Evolutionary conservation across 2,888 invertebrate genomes (phyloP).

Genomic region (Atrina japonica): DNA sequence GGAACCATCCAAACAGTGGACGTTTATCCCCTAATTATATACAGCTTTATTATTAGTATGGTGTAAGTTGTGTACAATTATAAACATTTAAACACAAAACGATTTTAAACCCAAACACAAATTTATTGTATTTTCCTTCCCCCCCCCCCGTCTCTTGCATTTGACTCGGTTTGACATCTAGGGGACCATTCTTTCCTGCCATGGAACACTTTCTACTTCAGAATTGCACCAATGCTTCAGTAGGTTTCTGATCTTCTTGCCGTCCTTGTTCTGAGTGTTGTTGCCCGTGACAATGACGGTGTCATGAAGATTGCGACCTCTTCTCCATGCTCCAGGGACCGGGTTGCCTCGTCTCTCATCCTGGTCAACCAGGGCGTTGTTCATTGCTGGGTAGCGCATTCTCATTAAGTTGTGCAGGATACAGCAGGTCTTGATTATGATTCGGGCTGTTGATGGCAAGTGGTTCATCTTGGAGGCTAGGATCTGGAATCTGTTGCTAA

Average conservation of each 20-base stretch:
- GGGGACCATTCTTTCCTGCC: not conserved
- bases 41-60: too few species aligned
- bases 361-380: constrained; percentile 33
- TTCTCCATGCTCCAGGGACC: constrained; percentile 50
- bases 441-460: too few species aligned
- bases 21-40: too few species aligned
- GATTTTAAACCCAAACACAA: too few species aligned
- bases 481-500: too few species aligned
- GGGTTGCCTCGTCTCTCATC: not conserved
- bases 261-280: constrained; percentile 44
- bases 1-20: too few species aligned
- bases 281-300: constrained; percentile 36
- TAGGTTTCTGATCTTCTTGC: constrained; percentile 46
- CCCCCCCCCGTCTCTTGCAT: too few species aligned
- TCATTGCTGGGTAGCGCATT: constrained; percentile 42
- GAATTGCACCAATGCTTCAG: constrained; percentile 19
- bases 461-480: too few species aligned
- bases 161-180: too few species aligned
- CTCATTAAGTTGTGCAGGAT: constrained; percentile 52
- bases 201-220: not conserved
- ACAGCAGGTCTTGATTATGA: not conserved
- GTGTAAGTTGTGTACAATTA: too few species aligned
- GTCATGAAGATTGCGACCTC: constrained; percentile 48
- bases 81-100: too few species aligned
- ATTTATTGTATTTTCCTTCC: too few species aligned